Conservation (phyloP, 2,113 vertebrate species). For the Xyliphius kryptos region DNA sequence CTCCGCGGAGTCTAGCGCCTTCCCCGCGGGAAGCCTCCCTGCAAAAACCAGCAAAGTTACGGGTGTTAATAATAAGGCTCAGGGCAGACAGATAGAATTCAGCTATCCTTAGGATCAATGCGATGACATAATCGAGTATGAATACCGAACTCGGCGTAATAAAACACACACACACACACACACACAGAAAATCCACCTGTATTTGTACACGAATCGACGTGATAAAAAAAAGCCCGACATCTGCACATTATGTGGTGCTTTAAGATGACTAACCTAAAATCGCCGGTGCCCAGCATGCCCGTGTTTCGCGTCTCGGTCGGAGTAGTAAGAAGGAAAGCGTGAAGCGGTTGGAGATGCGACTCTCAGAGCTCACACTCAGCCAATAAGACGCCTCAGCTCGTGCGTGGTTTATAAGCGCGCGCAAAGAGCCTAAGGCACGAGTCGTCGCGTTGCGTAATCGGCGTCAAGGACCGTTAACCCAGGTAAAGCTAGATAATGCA, state of each 20-base stretch:
- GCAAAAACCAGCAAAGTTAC: conserved; percentile 56
- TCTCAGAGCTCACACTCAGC: conserved; percentile 62
- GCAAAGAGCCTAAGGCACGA: conserved; percentile 49
- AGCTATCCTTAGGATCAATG: background rate
- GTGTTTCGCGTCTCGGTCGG: conserved; percentile 38
- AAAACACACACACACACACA: too few relatives aligned
- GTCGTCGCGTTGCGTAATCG: conserved; percentile 68
- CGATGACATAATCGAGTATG: conserved; percentile 16
- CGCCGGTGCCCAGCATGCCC: conserved; percentile 60
- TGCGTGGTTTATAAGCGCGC: conserved; percentile 55
- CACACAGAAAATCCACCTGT: background rate
- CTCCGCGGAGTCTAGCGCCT: conserved; percentile 57
- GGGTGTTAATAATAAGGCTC: conserved; percentile 10
- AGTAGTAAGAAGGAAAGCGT: conserved; percentile 46
- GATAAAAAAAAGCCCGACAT: too few relatives aligned
- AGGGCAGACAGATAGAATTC: background rate
- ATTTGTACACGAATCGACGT: background rate
- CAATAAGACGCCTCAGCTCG: conserved; percentile 63
- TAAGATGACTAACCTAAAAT: conserved; percentile 56
- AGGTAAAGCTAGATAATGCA: too few relatives aligned
- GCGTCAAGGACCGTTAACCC: too few relatives aligned
- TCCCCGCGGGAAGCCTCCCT: conserved; percentile 58
- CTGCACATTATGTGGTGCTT: conserved; percentile 2
- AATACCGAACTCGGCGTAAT: background rate
- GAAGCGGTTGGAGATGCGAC: conserved; percentile 51